Conservation (phyloP, 2,888 invertebrate species). For the Mechanitis messenoides region DNA sequence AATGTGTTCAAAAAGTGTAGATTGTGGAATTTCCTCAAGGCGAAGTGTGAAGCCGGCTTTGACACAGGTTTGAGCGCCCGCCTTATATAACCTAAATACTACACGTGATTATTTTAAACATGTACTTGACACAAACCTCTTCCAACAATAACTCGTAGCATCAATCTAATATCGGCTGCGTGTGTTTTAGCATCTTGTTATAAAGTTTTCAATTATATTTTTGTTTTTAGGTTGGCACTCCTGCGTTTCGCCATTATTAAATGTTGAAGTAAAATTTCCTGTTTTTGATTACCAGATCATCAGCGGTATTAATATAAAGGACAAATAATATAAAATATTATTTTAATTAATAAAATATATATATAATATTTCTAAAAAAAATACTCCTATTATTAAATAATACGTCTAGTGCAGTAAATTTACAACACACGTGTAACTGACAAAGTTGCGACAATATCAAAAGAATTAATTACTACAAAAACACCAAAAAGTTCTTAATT, state of each 20-base stretch:
- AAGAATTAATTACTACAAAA: too few relatives aligned
- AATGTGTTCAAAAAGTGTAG: too few relatives aligned
- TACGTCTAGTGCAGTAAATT: too few relatives aligned
- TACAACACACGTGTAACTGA: too few relatives aligned
- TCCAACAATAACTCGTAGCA: neutral
- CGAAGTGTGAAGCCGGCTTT: neutral
- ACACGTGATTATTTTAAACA: constrained; percentile 19
- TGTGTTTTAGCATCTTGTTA: neutral
- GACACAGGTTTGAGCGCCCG: neutral
- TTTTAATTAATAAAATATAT: too few relatives aligned
- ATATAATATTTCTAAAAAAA: too few relatives aligned
- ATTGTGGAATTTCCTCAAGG: too few relatives aligned
- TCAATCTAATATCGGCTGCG: neutral
- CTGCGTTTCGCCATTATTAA: neutral
- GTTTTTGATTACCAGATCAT: constrained; percentile 47
- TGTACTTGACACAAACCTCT: constrained; percentile 20
- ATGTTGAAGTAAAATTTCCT: constrained; percentile 12
- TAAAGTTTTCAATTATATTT: neutral
- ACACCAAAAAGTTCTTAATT: neutral
- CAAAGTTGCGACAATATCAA: too few relatives aligned
- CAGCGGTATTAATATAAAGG: constrained; percentile 42
- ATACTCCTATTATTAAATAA: too few relatives aligned
- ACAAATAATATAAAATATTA: neutral
- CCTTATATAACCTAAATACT: constrained; percentile 18
- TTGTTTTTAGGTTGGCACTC: neutral